phyloP scores from a whole-genome alignment of 37 sponge, comb jelly and placozoan genomes.

The Chondrosia reniformis region DNA sequence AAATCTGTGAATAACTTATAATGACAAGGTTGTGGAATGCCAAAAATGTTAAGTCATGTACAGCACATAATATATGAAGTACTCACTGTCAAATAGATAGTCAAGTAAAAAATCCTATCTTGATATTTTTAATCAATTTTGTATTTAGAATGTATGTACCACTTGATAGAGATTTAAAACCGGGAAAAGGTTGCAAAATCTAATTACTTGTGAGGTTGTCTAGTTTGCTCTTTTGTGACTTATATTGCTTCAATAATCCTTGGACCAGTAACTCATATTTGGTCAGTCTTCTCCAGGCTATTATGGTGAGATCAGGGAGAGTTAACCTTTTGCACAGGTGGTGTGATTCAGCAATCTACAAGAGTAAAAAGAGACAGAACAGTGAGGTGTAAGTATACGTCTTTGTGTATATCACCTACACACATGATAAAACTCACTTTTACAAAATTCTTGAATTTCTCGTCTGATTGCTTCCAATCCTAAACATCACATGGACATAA shows the following conservation, averaged over 20 bases:
- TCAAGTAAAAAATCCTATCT: too few species aligned
- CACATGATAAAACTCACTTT: slow-evolving; percentile 18
- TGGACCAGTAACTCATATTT: slow-evolving; percentile 60
- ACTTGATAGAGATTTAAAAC: too few species aligned
- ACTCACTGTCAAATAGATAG: too few species aligned
- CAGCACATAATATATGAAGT: too few species aligned
- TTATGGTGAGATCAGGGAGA: slow-evolving; percentile 62
- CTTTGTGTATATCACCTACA: background rate
- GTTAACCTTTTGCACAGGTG: slow-evolving; percentile 45
- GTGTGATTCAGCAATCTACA: slow-evolving; percentile 47
- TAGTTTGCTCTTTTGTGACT: slow-evolving; percentile 38
- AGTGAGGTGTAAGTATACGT: background rate
- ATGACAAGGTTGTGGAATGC: too few species aligned
- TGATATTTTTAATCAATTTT: too few species aligned
- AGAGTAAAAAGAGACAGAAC: background rate
- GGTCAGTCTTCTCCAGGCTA: slow-evolving; percentile 66
- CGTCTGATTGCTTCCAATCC: slow-evolving; percentile 55
- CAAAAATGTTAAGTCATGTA: too few species aligned
- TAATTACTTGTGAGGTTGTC: slow-evolving; percentile 4
- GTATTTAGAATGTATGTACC: too few species aligned
- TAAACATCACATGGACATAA: too few species aligned
- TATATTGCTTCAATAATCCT: slow-evolving; percentile 42
- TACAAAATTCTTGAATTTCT: slow-evolving; percentile 58
- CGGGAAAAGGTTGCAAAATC: too few species aligned
- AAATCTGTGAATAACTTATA: too few species aligned